Evolutionary conservation across 2,797 vertebrate species (phyloP), one percentile per base, ranked within the genome.

Genomic region (Pseudomugil tenellus): DNA sequence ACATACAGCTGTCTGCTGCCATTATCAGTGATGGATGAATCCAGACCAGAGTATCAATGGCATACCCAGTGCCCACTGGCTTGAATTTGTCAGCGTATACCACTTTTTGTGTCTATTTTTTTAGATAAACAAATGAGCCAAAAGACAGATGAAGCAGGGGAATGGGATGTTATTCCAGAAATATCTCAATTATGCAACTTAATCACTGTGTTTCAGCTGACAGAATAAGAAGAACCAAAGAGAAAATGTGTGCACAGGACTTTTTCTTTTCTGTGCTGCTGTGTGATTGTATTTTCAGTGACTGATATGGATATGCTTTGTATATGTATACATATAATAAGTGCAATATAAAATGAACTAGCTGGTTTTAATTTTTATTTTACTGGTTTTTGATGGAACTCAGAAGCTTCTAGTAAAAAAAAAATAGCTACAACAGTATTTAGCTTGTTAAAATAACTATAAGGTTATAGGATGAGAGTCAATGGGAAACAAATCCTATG

Each of bases 11-110:
- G 95, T 94, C 94, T 85, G 85, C 72, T 84, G 91, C 88, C 88
- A 92, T 95, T 94, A 94, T 84, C 84, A 77, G 64, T 93, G 94
- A 94, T 77, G 87, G 94, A 94, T 93, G 93, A 89, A 91, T 79
- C 90, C 93, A 76, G 89, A 92, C 91, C 92, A 87, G 93, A 92
- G 91, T 91, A 92, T 92, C 84, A 84, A 85, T 74, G 90, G 91
- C 91, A 85, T 84, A 63, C 74, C 87, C 75, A 89, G 76, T 87
- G 89, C 88, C 90, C 91, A 90, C 88, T 87, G 87, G 81, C 77
- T 85, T 62, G 37, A 77, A 76, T 67, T 69, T 72, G 79, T 82
- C 84, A 77, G 63, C 67, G 62, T 82, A 43, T 83, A 64, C 63
- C 75, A 67, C 58, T 70, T 73, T 71, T 80, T 32, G 69, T 77